Evolutionary conservation across 2,888 invertebrate species (phyloP).

Genomic region (Metellina segmentata): DNA sequence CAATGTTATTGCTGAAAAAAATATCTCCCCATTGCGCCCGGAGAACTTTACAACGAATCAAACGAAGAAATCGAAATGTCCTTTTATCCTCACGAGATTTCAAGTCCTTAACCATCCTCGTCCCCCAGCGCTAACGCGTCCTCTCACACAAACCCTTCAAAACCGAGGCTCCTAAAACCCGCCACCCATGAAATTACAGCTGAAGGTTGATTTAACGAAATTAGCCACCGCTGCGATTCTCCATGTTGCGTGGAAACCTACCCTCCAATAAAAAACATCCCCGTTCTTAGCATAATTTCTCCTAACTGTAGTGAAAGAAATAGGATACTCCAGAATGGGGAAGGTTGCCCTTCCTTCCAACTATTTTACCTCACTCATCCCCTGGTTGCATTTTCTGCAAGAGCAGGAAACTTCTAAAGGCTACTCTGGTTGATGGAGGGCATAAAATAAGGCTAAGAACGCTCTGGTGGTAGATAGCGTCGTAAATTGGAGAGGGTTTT

Average conservation of each 20-base stretch:
- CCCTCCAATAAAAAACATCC: neutral
- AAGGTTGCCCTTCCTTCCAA: neutral
- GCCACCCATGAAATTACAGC: constrained; percentile 40
- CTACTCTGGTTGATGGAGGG: constrained; percentile 31
- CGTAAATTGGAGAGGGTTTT: constrained; percentile 57
- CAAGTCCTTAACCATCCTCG: neutral
- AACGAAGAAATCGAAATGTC: neutral
- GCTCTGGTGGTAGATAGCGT: constrained; percentile 15
- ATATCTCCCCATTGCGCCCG: too few species aligned
- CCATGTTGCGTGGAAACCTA: constrained; percentile 12
- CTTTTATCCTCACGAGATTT: neutral
- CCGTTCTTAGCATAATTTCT: constrained; percentile 27
- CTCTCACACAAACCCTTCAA: neutral
- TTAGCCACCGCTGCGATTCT: constrained; percentile 19
- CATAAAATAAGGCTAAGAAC: constrained; percentile 46
- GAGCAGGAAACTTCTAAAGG: constrained; percentile 8
- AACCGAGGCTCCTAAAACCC: neutral
- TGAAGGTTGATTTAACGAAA: constrained; percentile 35
- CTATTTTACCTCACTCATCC: neutral
- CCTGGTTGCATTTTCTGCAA: constrained; percentile 1
- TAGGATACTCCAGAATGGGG: neutral
- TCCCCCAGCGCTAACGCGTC: neutral
- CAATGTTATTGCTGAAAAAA: too few species aligned
- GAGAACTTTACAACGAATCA: neutral
- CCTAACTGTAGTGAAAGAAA: neutral